Percentiles rank a stretch among this genome's conserved stretches.
Conservation (phyloP, 2,113 vertebrate species). For the Bagarius yarrelli region DNA sequence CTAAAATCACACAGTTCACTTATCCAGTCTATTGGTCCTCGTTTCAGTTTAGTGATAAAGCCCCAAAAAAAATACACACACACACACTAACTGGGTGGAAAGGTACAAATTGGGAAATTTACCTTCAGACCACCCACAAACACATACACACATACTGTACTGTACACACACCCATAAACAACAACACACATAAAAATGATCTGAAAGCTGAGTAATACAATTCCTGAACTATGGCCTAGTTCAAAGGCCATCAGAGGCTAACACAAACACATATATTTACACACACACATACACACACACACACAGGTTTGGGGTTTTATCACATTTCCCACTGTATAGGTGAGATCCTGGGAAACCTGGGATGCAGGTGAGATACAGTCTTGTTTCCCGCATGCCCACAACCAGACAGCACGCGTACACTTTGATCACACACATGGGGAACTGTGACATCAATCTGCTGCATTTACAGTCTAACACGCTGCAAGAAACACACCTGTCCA, state of each 20-base stretch:
- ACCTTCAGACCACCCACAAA: neutral
- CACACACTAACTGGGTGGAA: neutral
- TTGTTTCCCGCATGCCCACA: too few species aligned
- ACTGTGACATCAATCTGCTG: too few species aligned
- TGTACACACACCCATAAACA: neutral
- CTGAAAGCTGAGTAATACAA: too few species aligned
- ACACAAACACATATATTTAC: neutral
- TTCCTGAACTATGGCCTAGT: too few species aligned
- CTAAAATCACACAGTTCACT: neutral
- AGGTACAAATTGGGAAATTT: neutral
- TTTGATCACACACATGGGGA: too few species aligned
- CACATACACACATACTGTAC: neutral
- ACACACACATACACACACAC: neutral
- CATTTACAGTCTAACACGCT: too few species aligned
- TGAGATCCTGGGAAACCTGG: too few species aligned
- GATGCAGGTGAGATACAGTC: too few species aligned
- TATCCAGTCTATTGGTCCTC: neutral
- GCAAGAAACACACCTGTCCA: too few species aligned
- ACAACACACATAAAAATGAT: neutral
- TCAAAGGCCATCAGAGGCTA: neutral
- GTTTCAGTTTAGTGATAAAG: slow-evolving; percentile 20
- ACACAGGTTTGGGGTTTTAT: too few species aligned
- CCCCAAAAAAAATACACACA: neutral
- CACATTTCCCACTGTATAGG: too few species aligned
- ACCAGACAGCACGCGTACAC: too few species aligned